A percentile compares a stretch with the other conserved stretches of the same genome.
These are phyloP conservation scores for Autographa pulchrina DNA, from an alignment of 2,888 invertebrate genomes.

Conservation along the genomic window DNA sequence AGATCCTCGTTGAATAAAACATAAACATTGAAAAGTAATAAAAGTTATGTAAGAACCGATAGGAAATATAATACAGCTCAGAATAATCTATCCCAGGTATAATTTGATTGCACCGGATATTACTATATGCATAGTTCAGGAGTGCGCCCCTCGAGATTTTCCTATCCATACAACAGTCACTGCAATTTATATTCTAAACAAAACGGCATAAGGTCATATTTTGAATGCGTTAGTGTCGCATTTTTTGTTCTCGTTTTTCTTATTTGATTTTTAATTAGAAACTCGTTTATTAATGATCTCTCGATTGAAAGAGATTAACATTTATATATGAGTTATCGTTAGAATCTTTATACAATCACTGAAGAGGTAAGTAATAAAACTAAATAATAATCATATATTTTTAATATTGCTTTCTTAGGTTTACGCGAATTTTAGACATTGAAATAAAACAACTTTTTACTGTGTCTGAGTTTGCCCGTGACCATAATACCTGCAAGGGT, in stretches of 20 bases:
- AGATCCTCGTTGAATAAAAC: no score
- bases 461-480: no score
- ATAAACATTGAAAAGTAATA: neutral
- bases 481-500: no score
- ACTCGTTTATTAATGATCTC: slow-evolving; percentile 12
- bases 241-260: slow-evolving; percentile 19
- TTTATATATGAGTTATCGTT: neutral
- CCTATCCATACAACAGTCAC: slow-evolving; percentile 6
- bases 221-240: slow-evolving; percentile 13
- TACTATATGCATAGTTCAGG: slow-evolving; percentile 25
- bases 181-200: slow-evolving; percentile 15
- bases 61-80: slow-evolving; percentile 21
- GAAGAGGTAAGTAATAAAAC: neutral
- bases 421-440: no score
- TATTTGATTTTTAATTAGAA: slow-evolving; percentile 29
- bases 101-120: slow-evolving; percentile 48
- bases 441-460: no score
- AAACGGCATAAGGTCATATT: slow-evolving; percentile 12
- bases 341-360: slow-evolving; percentile 13
- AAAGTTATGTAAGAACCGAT: slow-evolving; percentile 4
- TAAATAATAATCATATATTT: neutral
- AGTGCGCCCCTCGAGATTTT: slow-evolving; percentile 32
- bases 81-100: slow-evolving; percentile 28
- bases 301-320: slow-evolving; percentile 15
- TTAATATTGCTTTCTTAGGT: neutral